Percentiles rank a stretch among this genome's conserved stretches.
Conservation (phyloP, 2,888 invertebrate genomes). For the Euphydryas editha region DNA sequence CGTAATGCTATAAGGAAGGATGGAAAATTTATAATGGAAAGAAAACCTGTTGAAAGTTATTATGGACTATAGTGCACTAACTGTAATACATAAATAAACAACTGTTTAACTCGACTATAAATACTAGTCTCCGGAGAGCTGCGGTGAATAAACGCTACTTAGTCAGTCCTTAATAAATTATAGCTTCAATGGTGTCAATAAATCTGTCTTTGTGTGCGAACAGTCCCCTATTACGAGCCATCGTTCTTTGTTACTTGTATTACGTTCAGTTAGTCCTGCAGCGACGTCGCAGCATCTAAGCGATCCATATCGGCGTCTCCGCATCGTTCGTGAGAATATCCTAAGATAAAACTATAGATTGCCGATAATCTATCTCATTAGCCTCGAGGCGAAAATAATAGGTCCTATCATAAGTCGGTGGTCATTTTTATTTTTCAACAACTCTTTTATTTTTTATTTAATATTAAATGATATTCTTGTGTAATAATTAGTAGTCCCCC, state of each 20-base stretch:
- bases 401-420: too few species aligned
- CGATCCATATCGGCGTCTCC: slow-evolving; percentile 58
- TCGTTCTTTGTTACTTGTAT: slow-evolving; percentile 42
- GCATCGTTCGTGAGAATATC: slow-evolving; percentile 64
- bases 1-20: slow-evolving; percentile 9
- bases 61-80: slow-evolving; percentile 34
- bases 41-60: slow-evolving; percentile 34
- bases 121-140: slow-evolving; percentile 39
- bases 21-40: slow-evolving; percentile 29
- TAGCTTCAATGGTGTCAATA: slow-evolving; percentile 43
- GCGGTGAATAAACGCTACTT: slow-evolving; percentile 44
- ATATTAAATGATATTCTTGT: too few species aligned
- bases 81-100: slow-evolving; percentile 37
- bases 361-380: slow-evolving; percentile 74
- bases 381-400: slow-evolving; percentile 35
- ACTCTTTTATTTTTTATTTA: too few species aligned
- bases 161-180: slow-evolving; percentile 45
- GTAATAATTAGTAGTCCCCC: too few species aligned
- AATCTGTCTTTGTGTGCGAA: slow-evolving; percentile 43
- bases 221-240: slow-evolving; percentile 40
- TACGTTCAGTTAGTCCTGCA: slow-evolving; percentile 26
- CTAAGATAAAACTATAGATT: slow-evolving; percentile 61
- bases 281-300: slow-evolving; percentile 35
- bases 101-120: slow-evolving; percentile 43
- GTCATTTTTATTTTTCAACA: too few species aligned